A percentile compares a stretch with the other conserved stretches of the same genome.
These are phyloP conservation scores for Rugalucina vietnamica DNA, from an alignment of 2,888 invertebrate species.

Conservation along the genomic window DNA sequence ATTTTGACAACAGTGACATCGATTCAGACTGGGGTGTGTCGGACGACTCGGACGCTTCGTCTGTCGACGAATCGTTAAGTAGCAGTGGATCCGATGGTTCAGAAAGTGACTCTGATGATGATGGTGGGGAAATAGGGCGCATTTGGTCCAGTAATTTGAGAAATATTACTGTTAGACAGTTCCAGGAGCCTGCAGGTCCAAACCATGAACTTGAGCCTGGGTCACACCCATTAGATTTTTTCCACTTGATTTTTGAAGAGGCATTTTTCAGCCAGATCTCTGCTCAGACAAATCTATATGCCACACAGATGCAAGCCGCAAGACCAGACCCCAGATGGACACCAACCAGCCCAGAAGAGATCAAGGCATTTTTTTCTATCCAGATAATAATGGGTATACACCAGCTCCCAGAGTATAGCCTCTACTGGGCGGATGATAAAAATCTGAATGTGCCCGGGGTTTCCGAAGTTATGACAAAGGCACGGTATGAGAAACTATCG, in stretches of 20 bases:
- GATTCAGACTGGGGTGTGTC: conserved; percentile 16
- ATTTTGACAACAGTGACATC: neutral
- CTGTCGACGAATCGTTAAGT: neutral
- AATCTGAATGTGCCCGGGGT: conserved; percentile 9
- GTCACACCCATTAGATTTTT: conserved; percentile 11
- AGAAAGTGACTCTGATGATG: neutral
- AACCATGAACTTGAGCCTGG: neutral
- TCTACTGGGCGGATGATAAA: conserved; percentile 32
- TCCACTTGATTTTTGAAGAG: conserved; percentile 14
- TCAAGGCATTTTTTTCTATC: conserved; percentile 31
- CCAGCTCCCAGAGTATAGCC: conserved; percentile 10
- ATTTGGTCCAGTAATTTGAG: neutral
- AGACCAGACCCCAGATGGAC: conserved; percentile 19
- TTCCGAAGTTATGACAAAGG: neutral
- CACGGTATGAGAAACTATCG: conserved; percentile 15
- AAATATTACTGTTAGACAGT: neutral
- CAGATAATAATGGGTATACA: conserved; percentile 30
- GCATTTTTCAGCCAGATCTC: neutral
- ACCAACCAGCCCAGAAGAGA: conserved; percentile 20
- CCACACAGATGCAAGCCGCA: neutral
- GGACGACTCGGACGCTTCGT: neutral
- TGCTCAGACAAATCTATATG: conserved; percentile 26
- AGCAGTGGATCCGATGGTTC: neutral
- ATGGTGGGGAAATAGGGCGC: neutral
- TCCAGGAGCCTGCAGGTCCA: neutral